These are phyloP conservation scores for Pseudopipra pipra DNA, from an alignment of 2,113 vertebrate genomes.

Conservation along the genomic window DNA sequence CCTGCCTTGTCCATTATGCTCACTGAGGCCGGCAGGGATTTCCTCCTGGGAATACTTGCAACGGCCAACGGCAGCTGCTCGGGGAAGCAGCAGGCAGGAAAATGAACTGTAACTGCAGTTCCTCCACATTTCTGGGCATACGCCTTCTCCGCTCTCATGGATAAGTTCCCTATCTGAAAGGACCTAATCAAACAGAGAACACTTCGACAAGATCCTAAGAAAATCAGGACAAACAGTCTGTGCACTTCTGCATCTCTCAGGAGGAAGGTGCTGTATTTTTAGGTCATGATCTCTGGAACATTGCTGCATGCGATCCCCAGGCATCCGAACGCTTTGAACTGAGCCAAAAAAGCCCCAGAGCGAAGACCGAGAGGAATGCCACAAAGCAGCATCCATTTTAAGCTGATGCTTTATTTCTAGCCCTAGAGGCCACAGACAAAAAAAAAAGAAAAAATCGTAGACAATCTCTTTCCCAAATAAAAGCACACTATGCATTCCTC, in stretches of 20 bases:
- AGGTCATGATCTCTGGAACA: background rate
- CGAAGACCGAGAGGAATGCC: constrained; percentile 8
- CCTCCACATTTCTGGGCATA: background rate
- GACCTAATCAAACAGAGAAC: background rate
- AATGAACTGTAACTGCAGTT: background rate
- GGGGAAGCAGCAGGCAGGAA: background rate
- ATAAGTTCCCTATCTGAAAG: background rate
- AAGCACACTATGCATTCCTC: background rate
- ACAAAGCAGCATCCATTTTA: background rate
- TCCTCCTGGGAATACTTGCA: background rate
- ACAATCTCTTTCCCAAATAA: background rate
- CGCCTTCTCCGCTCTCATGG: background rate
- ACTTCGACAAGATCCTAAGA: background rate
- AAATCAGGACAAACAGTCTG: background rate
- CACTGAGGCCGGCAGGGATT: background rate
- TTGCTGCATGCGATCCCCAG: background rate
- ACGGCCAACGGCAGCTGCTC: rapidly evolving
- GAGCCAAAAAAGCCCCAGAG: background rate
- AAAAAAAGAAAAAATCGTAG: background rate
- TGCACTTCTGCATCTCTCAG: background rate
- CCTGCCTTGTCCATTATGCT: background rate
- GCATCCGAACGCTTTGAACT: background rate
- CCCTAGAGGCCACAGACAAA: background rate
- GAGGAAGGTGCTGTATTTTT: background rate
- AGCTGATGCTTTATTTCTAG: background rate